Percentiles rank a stretch among this genome's conserved stretches.
Conservation (phyloP, 2,797 vertebrate species). For the Leptodactylus fallax region DNA sequence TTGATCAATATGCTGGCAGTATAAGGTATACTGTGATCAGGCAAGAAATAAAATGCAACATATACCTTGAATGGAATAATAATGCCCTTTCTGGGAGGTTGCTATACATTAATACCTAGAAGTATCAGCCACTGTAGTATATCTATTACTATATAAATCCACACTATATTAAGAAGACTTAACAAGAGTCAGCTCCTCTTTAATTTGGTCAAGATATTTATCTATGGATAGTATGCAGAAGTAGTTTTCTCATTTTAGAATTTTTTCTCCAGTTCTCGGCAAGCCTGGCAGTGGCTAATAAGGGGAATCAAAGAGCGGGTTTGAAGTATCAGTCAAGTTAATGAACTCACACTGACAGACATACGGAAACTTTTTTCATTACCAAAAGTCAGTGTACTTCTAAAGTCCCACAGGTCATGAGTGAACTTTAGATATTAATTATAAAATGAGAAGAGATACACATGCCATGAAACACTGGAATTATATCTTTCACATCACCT, state of each 20-base stretch:
- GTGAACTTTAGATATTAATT: conserved; percentile 35
- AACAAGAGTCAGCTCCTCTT: not conserved
- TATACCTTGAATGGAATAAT: too few species aligned
- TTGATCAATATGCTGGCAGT: too few species aligned
- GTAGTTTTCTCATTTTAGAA: not conserved
- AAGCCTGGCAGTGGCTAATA: conserved; percentile 21
- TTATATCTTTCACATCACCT: not conserved
- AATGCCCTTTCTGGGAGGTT: not conserved
- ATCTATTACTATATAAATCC: not conserved
- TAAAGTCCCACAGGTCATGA: conserved; percentile 26
- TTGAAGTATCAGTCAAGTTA: conserved; percentile 22
- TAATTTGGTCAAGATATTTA: conserved; percentile 10
- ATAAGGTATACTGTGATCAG: too few species aligned
- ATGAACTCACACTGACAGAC: conserved; percentile 38
- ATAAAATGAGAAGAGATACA: not conserved
- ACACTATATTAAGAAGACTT: not conserved
- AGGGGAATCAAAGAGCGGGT: conserved; percentile 7
- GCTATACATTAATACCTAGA: not conserved
- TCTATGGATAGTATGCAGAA: not conserved
- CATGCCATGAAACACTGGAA: not conserved
- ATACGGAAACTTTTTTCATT: conserved; percentile 31
- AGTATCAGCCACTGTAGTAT: not conserved
- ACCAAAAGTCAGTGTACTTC: conserved; percentile 10
- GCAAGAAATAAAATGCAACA: too few species aligned
- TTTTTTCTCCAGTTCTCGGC: not conserved